Evolutionary conservation across 2,113 vertebrate genomes (phyloP).

Genomic region (Chaetops frenatus): DNA sequence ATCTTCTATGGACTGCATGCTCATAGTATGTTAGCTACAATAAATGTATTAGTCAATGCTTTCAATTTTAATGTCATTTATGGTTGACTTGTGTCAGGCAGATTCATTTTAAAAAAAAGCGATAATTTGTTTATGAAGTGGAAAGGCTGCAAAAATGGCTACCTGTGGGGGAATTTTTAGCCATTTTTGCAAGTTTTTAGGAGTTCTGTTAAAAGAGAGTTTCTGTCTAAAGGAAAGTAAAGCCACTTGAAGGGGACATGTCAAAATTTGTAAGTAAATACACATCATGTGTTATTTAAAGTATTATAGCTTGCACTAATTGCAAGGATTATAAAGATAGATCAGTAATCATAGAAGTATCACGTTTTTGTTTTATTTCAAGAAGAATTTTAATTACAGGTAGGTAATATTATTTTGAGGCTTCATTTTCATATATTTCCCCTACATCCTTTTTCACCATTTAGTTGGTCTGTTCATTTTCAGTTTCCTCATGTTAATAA

Average conservation of each 20-base stretch:
- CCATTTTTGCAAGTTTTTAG: constrained; percentile 52
- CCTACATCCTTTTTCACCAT: constrained; percentile 75
- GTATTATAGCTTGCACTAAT: constrained; percentile 43
- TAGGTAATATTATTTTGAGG: constrained; percentile 85
- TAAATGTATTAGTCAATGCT: constrained; percentile 7
- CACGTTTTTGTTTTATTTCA: constrained; percentile 66
- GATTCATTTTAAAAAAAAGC: not conserved
- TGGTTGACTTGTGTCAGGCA: constrained; percentile 12
- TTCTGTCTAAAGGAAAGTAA: not conserved
- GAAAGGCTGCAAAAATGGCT: not conserved
- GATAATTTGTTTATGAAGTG: not conserved
- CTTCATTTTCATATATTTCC: constrained; percentile 74
- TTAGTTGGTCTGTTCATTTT: constrained; percentile 71
- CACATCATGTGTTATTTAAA: not conserved
- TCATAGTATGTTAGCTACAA: constrained; percentile 24
- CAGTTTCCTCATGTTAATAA: constrained; percentile 75
- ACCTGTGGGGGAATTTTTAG: not conserved
- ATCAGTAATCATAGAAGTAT: constrained; percentile 37
- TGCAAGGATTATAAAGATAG: not conserved
- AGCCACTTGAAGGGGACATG: not conserved
- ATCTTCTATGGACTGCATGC: constrained; percentile 70
- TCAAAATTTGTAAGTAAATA: not conserved
- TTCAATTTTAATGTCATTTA: constrained; percentile 8
- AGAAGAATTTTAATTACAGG: constrained; percentile 79
- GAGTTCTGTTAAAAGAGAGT: not conserved